Base-by-base conservation (phyloP, 2,888 invertebrate species). In the Aplocera efformata region DNA sequence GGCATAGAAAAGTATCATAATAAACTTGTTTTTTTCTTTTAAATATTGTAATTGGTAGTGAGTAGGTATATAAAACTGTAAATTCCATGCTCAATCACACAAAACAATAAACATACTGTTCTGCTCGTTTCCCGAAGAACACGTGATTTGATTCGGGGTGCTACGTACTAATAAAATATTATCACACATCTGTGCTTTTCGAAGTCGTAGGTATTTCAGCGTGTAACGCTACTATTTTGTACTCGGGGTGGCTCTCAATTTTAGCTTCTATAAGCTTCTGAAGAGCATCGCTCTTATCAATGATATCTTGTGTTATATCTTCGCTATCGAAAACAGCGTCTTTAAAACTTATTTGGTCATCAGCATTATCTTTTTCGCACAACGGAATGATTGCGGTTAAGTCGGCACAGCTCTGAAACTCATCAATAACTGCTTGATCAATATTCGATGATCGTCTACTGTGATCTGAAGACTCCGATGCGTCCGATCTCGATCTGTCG, bases 171-270 rank as follows among this genome's bases (percentile, higher is more conserved):
- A 42, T n/a, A 42, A 63, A 56, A 63, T 53, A 46, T 44, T 56
- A 42, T 72, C 70, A 89, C 24, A 89, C 88, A 47, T 89, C 89
- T 49, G 89, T 89, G 61, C 77, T 84, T 69, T 84, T 88, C 17
- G 88, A 83, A 35, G 72, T 59, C 22, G 72, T 68, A 29, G 70
- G 60, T 38, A 72, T 69, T 56, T 82, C 79, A 28, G 77, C 72
- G 34, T 79, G 78, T 56, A 85, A 64, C 21, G 79, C 66, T 43
- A 82, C 71, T 44, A 69, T 72, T 60, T 83, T 85, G 60, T 85
- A 86, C 51, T 88, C 86, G 6, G 85, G 83, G 38, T 85, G 80
- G 53, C 67, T 79, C 50, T 81, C 82, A 52, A 86, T 67, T 64
- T 81, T 86, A 0, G 81, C 82, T 35, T 80, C 77, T 33, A 88